Conservation (phyloP, 2,113 vertebrate genomes). For the Scolopax mira region DNA sequence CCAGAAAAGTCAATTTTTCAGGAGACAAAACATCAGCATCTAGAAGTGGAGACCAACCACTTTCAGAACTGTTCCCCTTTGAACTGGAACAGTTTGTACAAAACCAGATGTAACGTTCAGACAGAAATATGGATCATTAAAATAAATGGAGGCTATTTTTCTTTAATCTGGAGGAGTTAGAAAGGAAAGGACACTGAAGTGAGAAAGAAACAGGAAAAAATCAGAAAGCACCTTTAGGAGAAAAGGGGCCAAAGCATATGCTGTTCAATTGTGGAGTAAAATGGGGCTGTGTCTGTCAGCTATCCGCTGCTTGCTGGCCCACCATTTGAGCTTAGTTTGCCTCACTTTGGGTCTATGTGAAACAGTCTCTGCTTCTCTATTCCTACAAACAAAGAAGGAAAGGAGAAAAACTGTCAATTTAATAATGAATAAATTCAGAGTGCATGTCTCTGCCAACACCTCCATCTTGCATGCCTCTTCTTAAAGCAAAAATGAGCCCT, state of each 20-base stretch:
- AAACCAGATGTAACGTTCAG: not conserved
- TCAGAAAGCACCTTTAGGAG: not conserved
- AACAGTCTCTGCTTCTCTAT: not conserved
- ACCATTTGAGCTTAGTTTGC: not conserved
- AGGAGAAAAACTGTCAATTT: not conserved
- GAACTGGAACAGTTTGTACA: constrained; percentile 22
- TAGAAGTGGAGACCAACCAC: not conserved
- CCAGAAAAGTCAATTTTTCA: constrained; percentile 41
- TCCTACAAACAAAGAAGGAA: not conserved
- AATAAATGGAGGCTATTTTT: not conserved
- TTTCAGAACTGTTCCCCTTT: not conserved
- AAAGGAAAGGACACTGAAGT: not conserved
- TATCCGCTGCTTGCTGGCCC: not conserved
- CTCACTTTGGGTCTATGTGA: not conserved
- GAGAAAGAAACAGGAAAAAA: not conserved
- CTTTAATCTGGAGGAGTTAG: not conserved
- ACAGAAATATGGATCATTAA: not conserved
- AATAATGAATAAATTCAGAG: not conserved
- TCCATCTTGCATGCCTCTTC: not conserved
- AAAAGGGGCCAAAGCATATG: not conserved
- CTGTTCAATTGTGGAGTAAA: not conserved
- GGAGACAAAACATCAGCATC: constrained; percentile 44
- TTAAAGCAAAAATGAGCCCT: not conserved
- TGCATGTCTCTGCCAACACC: not conserved
- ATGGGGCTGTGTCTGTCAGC: not conserved